These are phyloP conservation scores for Myoxocephalus aenaeus DNA, from an alignment of 2,797 vertebrate species.

Conservation along the genomic window DNA sequence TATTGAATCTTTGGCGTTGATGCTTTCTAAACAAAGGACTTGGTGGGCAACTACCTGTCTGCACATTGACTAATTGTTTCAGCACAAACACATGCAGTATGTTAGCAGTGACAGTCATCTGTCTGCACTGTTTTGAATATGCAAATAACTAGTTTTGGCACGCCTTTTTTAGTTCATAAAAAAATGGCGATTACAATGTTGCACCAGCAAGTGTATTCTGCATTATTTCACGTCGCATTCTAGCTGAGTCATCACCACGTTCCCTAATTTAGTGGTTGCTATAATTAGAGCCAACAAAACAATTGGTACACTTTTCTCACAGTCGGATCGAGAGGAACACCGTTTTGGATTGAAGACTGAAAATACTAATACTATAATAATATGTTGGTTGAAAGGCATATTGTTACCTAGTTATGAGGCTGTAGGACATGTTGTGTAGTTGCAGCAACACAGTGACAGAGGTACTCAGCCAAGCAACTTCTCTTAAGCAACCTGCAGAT, in stretches of 20 bases:
- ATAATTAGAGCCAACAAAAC: not conserved
- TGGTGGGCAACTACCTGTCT: not conserved
- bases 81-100: not conserved
- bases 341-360: not conserved
- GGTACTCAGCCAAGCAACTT: not conserved
- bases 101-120: not conserved
- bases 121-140: not conserved
- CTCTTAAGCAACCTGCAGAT: not conserved
- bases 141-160: not conserved
- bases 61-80: not conserved
- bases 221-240: not conserved
- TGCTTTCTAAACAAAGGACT: no score
- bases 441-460: not conserved
- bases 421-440: not conserved
- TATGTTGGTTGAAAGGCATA: not conserved
- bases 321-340: not conserved
- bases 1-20: no score
- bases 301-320: not conserved
- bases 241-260: not conserved
- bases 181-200: not conserved
- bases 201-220: not conserved
- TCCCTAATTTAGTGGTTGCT: not conserved
- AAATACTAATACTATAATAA: not conserved
- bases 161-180: no score
- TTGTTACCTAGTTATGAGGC: not conserved